These are phyloP conservation scores for Salvelinus namaycush DNA, from an alignment of 2,113 vertebrate genomes.

Conservation along the genomic window DNA sequence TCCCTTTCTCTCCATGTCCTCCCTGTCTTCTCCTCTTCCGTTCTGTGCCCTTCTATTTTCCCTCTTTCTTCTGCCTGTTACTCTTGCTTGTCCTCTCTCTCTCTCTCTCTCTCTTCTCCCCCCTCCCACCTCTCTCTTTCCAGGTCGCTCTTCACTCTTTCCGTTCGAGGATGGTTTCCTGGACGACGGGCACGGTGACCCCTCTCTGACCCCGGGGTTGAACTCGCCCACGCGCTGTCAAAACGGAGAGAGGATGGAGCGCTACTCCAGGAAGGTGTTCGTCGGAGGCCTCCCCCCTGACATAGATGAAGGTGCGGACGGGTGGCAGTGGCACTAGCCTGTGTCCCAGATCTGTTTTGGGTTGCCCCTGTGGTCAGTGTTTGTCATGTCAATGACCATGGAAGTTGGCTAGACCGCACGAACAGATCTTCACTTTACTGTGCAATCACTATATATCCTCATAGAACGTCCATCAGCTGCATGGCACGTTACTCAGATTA, in stretches of 20 bases:
- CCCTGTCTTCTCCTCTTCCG: too few species aligned
- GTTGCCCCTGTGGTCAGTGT: too few species aligned
- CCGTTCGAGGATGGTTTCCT: constrained; percentile 98
- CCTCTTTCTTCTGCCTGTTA: too few species aligned
- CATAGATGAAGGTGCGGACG: constrained; percentile 92
- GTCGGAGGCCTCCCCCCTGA: constrained; percentile 97
- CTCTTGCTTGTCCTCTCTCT: neutral
- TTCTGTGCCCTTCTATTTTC: too few species aligned
- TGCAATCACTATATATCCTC: too few species aligned
- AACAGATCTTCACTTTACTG: too few species aligned
- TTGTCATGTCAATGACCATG: too few species aligned
- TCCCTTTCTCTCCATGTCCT: too few species aligned
- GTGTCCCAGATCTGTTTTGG: too few species aligned
- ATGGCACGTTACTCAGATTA: too few species aligned
- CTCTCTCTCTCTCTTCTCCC: neutral
- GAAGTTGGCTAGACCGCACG: too few species aligned
- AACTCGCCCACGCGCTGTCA: constrained; percentile 96
- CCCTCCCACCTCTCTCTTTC: constrained; percentile 43
- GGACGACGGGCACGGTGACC: constrained; percentile 92
- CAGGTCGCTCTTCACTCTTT: constrained; percentile 98
- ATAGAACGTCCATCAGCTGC: too few species aligned
- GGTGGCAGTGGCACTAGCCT: neutral
- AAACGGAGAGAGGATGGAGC: constrained; percentile 96
- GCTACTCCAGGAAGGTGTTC: constrained; percentile 98
- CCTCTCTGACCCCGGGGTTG: constrained; percentile 89